Conservation (phyloP, 2,888 invertebrate species). For the Drosophila sordidapex region DNA sequence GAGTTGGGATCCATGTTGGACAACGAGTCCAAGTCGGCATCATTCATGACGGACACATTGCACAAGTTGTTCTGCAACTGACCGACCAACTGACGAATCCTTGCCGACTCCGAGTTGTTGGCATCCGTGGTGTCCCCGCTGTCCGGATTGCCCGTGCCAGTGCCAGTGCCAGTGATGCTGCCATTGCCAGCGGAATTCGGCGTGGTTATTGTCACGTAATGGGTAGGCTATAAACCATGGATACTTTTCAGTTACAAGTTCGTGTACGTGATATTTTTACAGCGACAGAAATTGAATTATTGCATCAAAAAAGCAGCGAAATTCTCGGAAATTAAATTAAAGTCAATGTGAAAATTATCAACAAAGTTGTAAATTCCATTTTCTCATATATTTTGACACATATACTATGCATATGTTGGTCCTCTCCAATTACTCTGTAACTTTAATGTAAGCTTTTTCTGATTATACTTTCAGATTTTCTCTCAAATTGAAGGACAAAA, state of each 20-base stretch:
- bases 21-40: constrained; percentile 92
- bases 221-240: constrained; percentile 82
- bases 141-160: constrained; percentile 55
- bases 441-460: neutral
- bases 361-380: neutral
- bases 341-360: constrained; percentile 1
- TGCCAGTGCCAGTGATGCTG: constrained; percentile 15
- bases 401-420: neutral
- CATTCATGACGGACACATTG: constrained; percentile 93
- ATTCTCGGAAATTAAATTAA: constrained; percentile 15
- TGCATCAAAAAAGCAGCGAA: neutral
- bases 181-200: constrained; percentile 85
- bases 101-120: constrained; percentile 83
- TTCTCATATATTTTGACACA: neutral
- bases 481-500: neutral
- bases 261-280: constrained; percentile 27
- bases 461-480: neutral
- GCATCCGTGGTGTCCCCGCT: constrained; percentile 82
- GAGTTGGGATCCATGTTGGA: constrained; percentile 96
- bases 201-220: constrained; percentile 85
- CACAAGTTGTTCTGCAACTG: constrained; percentile 92
- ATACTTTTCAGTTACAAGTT: constrained; percentile 14
- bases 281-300: constrained; percentile 28
- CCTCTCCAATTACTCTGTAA: neutral
- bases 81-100: constrained; percentile 91